Evolutionary conservation across 2,113 vertebrate species (phyloP).

Genomic region (Grammomys surdaster): DNA sequence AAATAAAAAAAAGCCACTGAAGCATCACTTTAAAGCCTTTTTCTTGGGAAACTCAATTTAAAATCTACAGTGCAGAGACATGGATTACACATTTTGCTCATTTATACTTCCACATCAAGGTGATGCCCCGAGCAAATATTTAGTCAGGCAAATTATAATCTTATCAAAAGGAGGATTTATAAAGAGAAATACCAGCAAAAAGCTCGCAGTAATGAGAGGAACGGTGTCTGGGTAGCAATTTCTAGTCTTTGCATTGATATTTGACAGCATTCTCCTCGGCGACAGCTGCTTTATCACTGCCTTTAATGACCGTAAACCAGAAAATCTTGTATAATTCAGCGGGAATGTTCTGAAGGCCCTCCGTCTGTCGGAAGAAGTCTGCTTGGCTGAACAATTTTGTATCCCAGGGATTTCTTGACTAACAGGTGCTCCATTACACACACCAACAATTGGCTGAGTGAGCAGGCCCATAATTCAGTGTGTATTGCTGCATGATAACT

Average conservation of each 20-base stretch:
- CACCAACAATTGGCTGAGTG: constrained; percentile 78
- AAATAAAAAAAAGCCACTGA: neutral
- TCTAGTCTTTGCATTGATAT: constrained; percentile 70
- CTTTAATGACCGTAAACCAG: constrained; percentile 83
- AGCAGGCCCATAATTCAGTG: constrained; percentile 75
- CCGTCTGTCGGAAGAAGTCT: constrained; percentile 70
- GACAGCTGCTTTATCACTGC: constrained; percentile 85
- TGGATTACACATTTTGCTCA: constrained; percentile 37
- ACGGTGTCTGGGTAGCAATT: constrained; percentile 61
- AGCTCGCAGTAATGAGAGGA: constrained; percentile 44
- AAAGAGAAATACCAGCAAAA: constrained; percentile 72
- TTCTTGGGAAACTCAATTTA: neutral
- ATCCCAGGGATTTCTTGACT: constrained; percentile 84
- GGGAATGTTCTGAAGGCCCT: constrained; percentile 75
- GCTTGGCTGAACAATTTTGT: constrained; percentile 73
- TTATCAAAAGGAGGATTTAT: constrained; percentile 53
- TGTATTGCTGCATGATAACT: constrained; percentile 71
- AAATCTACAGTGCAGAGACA: neutral
- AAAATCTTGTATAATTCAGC: constrained; percentile 83
- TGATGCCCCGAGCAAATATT: constrained; percentile 72
- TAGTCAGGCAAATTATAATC: constrained; percentile 38
- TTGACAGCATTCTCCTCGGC: constrained; percentile 75
- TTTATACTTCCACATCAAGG: constrained; percentile 50
- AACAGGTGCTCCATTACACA: constrained; percentile 84
- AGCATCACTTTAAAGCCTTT: neutral